Evolutionary conservation across 2,888 invertebrate species (phyloP), one percentile per base, ranked within the genome.

Genomic region (Eupithecia subfuscata): DNA sequence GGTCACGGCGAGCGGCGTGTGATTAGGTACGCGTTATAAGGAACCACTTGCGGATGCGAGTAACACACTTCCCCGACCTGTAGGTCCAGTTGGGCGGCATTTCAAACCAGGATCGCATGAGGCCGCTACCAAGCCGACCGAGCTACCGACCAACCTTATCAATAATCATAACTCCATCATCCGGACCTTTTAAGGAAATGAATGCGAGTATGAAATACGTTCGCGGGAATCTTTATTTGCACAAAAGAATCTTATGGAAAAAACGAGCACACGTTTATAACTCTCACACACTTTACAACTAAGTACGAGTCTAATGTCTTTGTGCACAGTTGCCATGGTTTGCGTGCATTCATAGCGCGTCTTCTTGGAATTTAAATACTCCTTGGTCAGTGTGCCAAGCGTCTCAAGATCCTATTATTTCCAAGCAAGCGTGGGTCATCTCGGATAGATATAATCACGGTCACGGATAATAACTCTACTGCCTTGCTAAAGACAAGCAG

Each of bases 381-480:
- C 85, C 85, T 80, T 88, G 90, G 90, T 90, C 88, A 91, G 90
- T 90, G 82, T 89, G 91, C 86, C 89, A 87, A 84, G 85, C 89
- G 88, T 89, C 14, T 40, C 12, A 40, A 45, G 14, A 43, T 67
- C 37, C 37, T n/a, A 22, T 22, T 9, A 68, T 30, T 64, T 30
- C 68, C 14, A 68, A 67, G 67, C 22, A 86, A 84, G 85, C 89
- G 88, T 89, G 88, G 87, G 89, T 85, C 86, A 87, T 88, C 87
- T 85, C 43, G 83, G 80, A 8, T 22, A 40, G 82, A 82, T 84
- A 14, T 83, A 84, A 30, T 80, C 84, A 84, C 82, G 81, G 80
- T 82, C 83, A 83, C 82, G 80, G 79, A 82, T 82, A 85, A 83
- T 85, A 84, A 85, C 73, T 37, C 37, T 75, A 78, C 77, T 79